Evolutionary conservation across 1,140 invertebrate genomes (phyloP).

Genomic region (Delia radicum): DNA sequence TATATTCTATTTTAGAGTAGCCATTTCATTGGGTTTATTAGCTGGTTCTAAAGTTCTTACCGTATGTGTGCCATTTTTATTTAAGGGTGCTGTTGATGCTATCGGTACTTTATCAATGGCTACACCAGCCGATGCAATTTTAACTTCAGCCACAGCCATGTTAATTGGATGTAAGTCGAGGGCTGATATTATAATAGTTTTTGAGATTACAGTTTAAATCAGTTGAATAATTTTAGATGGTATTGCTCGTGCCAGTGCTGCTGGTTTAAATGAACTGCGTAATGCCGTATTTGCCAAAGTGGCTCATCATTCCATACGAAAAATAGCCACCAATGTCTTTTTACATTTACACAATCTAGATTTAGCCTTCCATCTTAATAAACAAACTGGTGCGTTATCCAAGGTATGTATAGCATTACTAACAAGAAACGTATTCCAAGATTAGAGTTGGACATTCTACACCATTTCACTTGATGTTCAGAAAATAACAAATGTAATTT

Average conservation of each 20-base stretch:
- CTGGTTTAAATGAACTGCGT: constrained; percentile 92
- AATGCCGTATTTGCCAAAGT: constrained; percentile 98
- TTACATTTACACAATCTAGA: constrained; percentile 96
- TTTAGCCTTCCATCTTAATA: constrained; percentile 88
- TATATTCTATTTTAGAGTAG: constrained; percentile 64
- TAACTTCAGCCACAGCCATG: constrained; percentile 74
- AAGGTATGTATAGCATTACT: constrained; percentile 48
- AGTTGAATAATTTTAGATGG: constrained; percentile 75
- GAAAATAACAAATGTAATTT: too few relatives aligned
- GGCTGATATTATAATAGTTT: background rate
- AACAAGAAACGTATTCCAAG: too few relatives aligned
- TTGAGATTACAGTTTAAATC: too few relatives aligned
- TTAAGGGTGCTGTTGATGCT: constrained; percentile 91
- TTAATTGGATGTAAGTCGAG: constrained; percentile 84
- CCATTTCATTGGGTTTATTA: constrained; percentile 78
- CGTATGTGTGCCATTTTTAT: constrained; percentile 94
- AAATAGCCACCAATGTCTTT: constrained; percentile 94
- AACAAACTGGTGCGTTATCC: constrained; percentile 83
- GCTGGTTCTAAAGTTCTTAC: constrained; percentile 85
- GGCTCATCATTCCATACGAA: constrained; percentile 94
- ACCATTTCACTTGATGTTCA: too few relatives aligned
- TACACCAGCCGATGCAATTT: constrained; percentile 70
- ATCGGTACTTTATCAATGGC: constrained; percentile 76
- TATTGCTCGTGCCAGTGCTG: constrained; percentile 81
- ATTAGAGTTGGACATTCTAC: too few relatives aligned